phyloP scores from a whole-genome alignment of 2,888 invertebrate species.

The Griposia aprilina region DNA sequence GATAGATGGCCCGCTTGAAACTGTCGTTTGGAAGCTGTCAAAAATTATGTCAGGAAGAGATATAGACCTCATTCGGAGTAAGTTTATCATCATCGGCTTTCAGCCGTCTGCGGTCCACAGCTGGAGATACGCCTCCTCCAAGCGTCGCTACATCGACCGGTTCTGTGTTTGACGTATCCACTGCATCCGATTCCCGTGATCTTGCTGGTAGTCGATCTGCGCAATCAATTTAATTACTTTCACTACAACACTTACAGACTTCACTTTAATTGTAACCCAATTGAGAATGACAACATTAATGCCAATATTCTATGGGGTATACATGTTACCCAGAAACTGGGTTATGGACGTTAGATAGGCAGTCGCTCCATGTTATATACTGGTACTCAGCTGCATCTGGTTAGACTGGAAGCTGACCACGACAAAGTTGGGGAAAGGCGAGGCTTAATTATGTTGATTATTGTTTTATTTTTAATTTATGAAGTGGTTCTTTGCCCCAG shows the following conservation, averaged over 20 bases:
- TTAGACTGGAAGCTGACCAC: no score
- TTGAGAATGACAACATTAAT: neutral
- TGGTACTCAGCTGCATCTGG: no score
- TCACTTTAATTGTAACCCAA: neutral
- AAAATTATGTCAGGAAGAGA: neutral
- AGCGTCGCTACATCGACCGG: neutral
- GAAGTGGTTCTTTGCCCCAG: neutral
- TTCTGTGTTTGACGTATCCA: neutral
- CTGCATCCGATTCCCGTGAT: neutral
- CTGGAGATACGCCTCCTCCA: neutral
- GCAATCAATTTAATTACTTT: neutral
- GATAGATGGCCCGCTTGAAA: constrained; percentile 4
- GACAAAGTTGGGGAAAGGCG: no score
- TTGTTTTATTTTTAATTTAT: neutral
- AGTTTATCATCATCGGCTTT: neutral
- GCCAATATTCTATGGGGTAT: neutral
- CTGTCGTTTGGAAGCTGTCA: constrained; percentile 6
- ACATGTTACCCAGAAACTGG: neutral
- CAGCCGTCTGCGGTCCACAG: neutral
- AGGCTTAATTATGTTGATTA: neutral
- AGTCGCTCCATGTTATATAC: no score
- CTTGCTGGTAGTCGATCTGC: no score
- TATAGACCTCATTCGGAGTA: neutral
- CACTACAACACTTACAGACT: neutral
- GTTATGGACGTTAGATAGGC: neutral